Conservation (phyloP, 1,140 invertebrate species). For the Mylabris phalerata region DNA sequence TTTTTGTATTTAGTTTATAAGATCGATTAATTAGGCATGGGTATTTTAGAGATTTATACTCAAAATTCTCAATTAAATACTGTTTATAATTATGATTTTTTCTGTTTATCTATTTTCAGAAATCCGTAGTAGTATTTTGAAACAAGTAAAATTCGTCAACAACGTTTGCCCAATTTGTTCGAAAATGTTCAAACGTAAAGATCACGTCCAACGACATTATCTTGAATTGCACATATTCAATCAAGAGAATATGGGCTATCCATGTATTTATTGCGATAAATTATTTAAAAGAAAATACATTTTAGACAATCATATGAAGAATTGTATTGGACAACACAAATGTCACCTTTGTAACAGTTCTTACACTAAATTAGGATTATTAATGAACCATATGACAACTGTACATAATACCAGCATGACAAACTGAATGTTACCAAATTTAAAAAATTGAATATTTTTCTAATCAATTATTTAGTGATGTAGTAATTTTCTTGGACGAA, state of each 20-base stretch:
- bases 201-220: conserved; percentile 43
- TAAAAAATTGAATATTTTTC: too few relatives aligned
- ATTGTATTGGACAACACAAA: conserved; percentile 14
- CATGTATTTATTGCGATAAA: conserved; percentile 21
- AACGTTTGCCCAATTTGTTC: conserved; percentile 39
- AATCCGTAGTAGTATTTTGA: conserved; percentile 7
- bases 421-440: too few relatives aligned
- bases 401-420: conserved; percentile 13
- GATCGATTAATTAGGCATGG: too few relatives aligned
- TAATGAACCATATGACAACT: conserved; percentile 20
- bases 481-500: too few relatives aligned
- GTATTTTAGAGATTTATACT: too few relatives aligned
- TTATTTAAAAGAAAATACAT: conserved; percentile 30
- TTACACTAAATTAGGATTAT: conserved; percentile 1
- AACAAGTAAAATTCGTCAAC: neutral
- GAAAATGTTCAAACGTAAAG: conserved; percentile 43
- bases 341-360: conserved; percentile 6
- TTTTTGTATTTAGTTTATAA: too few relatives aligned
- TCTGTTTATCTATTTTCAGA: conserved; percentile 5
- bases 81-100: neutral
- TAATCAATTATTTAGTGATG: too few relatives aligned
- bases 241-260: conserved; percentile 16
- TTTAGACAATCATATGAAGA: conserved; percentile 28
- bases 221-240: conserved; percentile 25
- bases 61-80: too few relatives aligned